Conservation (phyloP, 1,140 invertebrate species). For the Solenopsis invicta region DNA sequence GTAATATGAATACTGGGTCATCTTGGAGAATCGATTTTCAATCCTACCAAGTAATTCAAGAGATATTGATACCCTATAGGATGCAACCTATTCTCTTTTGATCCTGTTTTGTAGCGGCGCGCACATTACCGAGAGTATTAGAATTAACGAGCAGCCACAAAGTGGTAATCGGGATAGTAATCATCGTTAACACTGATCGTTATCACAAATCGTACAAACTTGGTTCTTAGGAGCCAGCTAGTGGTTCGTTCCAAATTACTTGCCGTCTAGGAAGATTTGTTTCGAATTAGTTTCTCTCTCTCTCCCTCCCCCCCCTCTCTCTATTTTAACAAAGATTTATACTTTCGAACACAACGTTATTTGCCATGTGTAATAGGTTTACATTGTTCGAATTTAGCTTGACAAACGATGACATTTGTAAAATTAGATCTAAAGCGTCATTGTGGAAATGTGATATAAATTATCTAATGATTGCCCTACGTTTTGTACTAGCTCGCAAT, state of each 20-base stretch:
- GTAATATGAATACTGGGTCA: neutral
- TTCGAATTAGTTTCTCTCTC: slow-evolving; percentile 69
- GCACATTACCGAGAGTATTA: slow-evolving; percentile 47
- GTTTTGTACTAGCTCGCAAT: neutral
- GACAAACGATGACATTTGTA: slow-evolving; percentile 1
- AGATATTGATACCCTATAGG: slow-evolving; percentile 35
- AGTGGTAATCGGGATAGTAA: slow-evolving; percentile 56
- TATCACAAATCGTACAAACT: slow-evolving; percentile 61
- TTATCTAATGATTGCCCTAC: neutral
- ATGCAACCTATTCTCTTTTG: slow-evolving; percentile 48
- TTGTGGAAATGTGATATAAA: neutral
- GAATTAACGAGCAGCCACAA: slow-evolving; percentile 59
- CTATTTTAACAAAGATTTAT: slow-evolving; percentile 46
- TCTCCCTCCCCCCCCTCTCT: neutral
- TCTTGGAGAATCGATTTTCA: slow-evolving; percentile 39
- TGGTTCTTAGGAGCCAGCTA: slow-evolving; percentile 44
- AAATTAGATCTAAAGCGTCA: neutral
- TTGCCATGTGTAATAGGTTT: slow-evolving; percentile 39
- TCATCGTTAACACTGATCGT: slow-evolving; percentile 61
- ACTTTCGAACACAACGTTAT: slow-evolving; percentile 10
- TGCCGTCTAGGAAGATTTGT: slow-evolving; percentile 67
- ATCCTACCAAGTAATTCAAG: slow-evolving; percentile 19
- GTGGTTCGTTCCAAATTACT: slow-evolving; percentile 63
- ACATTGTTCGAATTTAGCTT: slow-evolving; percentile 22
- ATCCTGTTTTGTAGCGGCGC: slow-evolving; percentile 55